These are phyloP conservation scores for Amphimedon queenslandica DNA, from an alignment of 37 sponge, comb jelly and placozoan genomes.

Conservation along the genomic window DNA sequence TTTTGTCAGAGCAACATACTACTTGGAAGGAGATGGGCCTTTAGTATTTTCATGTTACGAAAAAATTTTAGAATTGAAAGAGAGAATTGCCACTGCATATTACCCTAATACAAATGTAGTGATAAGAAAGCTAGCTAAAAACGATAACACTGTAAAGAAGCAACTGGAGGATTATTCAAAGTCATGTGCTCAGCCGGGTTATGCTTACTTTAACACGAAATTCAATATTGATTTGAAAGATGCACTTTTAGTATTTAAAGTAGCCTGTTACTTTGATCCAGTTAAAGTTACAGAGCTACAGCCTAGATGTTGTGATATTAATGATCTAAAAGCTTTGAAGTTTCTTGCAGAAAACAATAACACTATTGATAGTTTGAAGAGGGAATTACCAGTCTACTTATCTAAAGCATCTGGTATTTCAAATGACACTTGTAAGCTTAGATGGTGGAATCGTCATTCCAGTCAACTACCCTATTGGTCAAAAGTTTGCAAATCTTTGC, in stretches of 20 bases:
- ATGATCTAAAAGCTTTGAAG: neutral
- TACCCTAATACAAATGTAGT: conserved; percentile 20
- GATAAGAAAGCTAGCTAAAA: conserved; percentile 1
- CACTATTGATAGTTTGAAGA: conserved; percentile 9
- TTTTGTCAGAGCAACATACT: conserved; percentile 2
- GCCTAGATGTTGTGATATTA: conserved; percentile 24
- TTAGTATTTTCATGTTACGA: conserved; percentile 13
- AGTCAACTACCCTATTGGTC: conserved; percentile 29
- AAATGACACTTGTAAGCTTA: neutral
- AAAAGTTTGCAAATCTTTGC: neutral
- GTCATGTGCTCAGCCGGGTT: conserved; percentile 17
- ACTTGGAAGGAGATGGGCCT: conserved; percentile 18
- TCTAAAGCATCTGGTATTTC: conserved; percentile 5
- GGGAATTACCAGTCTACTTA: conserved; percentile 16
- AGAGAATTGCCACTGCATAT: neutral
- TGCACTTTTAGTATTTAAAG: conserved; percentile 10
- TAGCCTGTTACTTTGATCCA: conserved; percentile 20
- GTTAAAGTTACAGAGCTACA: conserved; percentile 13
- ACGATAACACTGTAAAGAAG: neutral
- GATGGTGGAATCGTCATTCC: conserved; percentile 23
- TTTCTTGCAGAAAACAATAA: conserved; percentile 2
- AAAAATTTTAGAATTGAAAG: neutral
- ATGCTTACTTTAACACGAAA: conserved; percentile 3
- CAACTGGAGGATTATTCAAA: conserved; percentile 6
- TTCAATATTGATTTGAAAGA: neutral